A percentile compares a stretch with the other conserved stretches of the same genome.
Conservation (phyloP, 2,113 vertebrate species). For the Brachypodius melanocephalos region DNA sequence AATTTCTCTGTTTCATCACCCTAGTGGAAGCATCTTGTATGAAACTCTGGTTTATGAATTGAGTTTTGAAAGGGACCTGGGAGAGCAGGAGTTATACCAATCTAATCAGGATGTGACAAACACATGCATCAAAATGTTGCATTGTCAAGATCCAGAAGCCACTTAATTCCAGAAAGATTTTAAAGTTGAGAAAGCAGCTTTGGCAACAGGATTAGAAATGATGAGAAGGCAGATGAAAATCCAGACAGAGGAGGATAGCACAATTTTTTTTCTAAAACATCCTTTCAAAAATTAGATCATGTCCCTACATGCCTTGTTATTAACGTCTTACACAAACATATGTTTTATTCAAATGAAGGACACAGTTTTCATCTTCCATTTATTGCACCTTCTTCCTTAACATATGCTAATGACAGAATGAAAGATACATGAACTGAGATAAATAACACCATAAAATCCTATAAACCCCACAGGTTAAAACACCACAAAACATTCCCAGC, state of each 20-base stretch:
- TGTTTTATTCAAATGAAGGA: background rate
- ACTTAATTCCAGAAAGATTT: slow-evolving; percentile 59
- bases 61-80: slow-evolving; percentile 56
- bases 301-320: background rate
- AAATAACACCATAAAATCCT: slow-evolving; percentile 1
- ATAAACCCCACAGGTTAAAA: background rate
- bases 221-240: slow-evolving; percentile 3
- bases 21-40: slow-evolving; percentile 55
- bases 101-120: slow-evolving; percentile 63
- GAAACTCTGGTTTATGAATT: slow-evolving; percentile 56
- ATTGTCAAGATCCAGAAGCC: slow-evolving; percentile 55
- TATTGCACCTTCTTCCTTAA: background rate
- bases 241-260: background rate
- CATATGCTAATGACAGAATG: background rate
- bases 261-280: background rate
- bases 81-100: slow-evolving; percentile 57
- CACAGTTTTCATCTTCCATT: background rate
- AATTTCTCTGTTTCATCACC: slow-evolving; percentile 62
- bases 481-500: background rate
- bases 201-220: background rate
- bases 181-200: slow-evolving; percentile 6
- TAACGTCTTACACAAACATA: background rate
- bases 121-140: slow-evolving; percentile 63
- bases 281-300: background rate
- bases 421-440: background rate